Base-by-base conservation (phyloP, 1,140 invertebrate genomes). In the Drosophila pseudoananassae region DNA sequence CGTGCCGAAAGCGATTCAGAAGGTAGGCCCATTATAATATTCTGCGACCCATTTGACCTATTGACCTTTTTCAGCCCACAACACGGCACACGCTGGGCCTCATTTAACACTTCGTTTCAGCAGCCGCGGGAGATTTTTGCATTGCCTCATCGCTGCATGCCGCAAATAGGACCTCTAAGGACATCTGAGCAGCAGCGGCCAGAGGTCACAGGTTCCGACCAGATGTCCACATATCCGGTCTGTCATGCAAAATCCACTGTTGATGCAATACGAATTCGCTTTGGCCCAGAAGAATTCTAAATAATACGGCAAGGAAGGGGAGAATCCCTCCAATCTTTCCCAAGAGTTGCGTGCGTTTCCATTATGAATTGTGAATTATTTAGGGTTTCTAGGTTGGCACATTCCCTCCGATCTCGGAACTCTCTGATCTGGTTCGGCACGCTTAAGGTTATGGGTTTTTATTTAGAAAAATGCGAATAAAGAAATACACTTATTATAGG, bases 191-290 rank as follows among this genome's bases (percentile, higher is more conserved):
- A 59, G 59, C 61, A 17, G 45, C 31, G 45, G 31, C 31, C 31
- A 63, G 45, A 50, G 56, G 49, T 29, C 33, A 12, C 23, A 14
- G 49, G 31, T 10, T 2, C 27, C 33, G 47, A 29, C 50, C 80
- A 84, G 57, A 56, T 85, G 73, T 54, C 17, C 58, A 65, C 9
- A 7, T 65, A 70, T 73, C 69, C 31, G 70, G 52, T 74, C 45
- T 53, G 27, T 40, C 81, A 52, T 66, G 43, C 14, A 61, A 53
- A 73, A 78, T 79, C 14, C 29, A 10, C 29, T 84, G 82, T 84
- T 84, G 66, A 73, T 76, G 81, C 82, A 84, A 84, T 87, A 84
- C 27, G 74, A 73, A 85, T 84, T 84, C 29, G 78, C 23, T 51
- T 9, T 68, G 78, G 31, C 9, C 33, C 53, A 47, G 29, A 25